Evolutionary conservation across 2,888 invertebrate species (phyloP).

Genomic region (Cosmia pyralina): DNA sequence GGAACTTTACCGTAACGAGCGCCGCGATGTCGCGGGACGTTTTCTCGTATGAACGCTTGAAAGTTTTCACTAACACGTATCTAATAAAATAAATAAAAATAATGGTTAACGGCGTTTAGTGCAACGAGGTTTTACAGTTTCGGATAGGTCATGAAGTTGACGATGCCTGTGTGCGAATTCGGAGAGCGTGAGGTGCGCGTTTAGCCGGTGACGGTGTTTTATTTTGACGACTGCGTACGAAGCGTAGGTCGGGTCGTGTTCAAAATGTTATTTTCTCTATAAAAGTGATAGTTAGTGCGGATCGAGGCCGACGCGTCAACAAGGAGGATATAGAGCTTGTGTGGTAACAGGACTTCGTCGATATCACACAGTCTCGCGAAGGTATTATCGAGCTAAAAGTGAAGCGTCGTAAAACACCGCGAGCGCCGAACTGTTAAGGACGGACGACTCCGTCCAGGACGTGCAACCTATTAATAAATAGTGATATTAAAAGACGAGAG

Average conservation of each 20-base stretch:
- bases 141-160: constrained; percentile 16
- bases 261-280: constrained; percentile 52
- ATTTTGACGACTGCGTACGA: constrained; percentile 26
- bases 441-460: constrained; percentile 35
- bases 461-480: constrained; percentile 15
- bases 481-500: too few species aligned
- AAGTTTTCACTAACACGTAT: constrained; percentile 55
- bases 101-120: constrained; percentile 1
- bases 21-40: constrained; percentile 28
- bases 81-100: constrained; percentile 35
- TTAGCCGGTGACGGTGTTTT: constrained; percentile 10
- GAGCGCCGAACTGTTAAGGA: constrained; percentile 39
- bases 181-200: background rate
- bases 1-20: constrained; percentile 7
- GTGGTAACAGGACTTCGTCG: too few species aligned
- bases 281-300: constrained; percentile 20
- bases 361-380: too few species aligned
- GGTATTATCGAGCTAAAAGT: too few species aligned
- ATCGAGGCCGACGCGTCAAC: constrained; percentile 31
- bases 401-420: constrained; percentile 43
- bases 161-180: background rate
- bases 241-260: constrained; percentile 45
- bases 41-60: constrained; percentile 51
- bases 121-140: background rate
- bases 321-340: constrained; percentile 34